Conservation (phyloP, 2,113 vertebrate species). For the Nerophis lumbriciformis region DNA sequence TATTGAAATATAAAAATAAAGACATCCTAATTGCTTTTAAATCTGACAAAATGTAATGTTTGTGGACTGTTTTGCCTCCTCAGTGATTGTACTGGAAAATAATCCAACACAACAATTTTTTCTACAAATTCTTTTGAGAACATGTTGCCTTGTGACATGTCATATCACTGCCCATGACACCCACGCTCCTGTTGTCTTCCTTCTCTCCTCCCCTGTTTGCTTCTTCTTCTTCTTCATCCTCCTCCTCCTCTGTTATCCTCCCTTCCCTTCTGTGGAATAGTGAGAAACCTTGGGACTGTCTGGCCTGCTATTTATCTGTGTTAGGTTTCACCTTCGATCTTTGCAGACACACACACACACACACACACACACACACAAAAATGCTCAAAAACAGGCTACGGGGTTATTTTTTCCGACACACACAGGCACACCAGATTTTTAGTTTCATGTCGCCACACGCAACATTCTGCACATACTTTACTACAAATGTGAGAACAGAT, state of each 20-base stretch:
- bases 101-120: not conserved
- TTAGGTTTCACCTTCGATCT: constrained; percentile 36
- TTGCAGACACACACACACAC: constrained; percentile 4
- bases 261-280: constrained; percentile 18
- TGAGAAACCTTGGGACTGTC: constrained; percentile 42
- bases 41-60: too few species aligned
- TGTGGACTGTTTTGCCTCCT: too few species aligned
- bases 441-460: not conserved
- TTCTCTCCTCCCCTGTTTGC: constrained; percentile 4
- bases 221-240: constrained; percentile 8
- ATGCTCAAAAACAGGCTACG: constrained; percentile 11
- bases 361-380: constrained; percentile 2
- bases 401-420: constrained; percentile 10
- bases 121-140: not conserved
- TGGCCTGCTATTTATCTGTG: constrained; percentile 22
- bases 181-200: constrained; percentile 3
- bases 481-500: constrained; percentile 15
- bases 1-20: too few species aligned
- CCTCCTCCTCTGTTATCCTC: constrained; percentile 7
- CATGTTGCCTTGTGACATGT: constrained; percentile 19
- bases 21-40: too few species aligned
- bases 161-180: constrained; percentile 10
- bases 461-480: constrained; percentile 11
- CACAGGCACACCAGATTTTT: not conserved
- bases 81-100: too few species aligned